A percentile compares a stretch with the other conserved stretches of the same genome.
Evolutionary conservation across 1,140 invertebrate species (phyloP).

Genomic region (Rhagoletis zephyria): DNA sequence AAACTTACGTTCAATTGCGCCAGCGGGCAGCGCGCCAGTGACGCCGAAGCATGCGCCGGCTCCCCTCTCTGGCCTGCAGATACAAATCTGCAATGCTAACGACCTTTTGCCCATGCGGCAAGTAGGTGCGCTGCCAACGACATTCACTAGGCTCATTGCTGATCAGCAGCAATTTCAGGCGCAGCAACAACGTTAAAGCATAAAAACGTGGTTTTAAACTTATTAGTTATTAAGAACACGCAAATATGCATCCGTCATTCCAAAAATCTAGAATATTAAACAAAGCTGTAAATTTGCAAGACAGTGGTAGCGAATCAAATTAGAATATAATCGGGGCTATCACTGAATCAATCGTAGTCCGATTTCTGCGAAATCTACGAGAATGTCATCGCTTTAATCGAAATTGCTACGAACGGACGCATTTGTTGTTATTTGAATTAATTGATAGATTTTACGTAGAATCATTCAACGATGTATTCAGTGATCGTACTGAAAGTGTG

Average conservation of each 20-base stretch:
- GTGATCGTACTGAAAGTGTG: no score
- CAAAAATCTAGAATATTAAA: not conserved
- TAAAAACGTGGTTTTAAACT: no score
- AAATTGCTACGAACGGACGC: no score
- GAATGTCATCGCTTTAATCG: no score
- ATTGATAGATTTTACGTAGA: no score
- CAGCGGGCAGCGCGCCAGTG: constrained; percentile 57
- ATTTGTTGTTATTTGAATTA: no score
- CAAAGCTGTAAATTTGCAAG: not conserved
- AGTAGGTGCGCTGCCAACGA: constrained; percentile 25
- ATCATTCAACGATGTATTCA: no score
- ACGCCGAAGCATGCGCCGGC: not conserved
- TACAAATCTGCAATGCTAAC: constrained; percentile 65
- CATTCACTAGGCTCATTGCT: constrained; percentile 51
- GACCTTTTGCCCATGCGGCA: constrained; percentile 66
- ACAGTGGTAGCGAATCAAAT: no score
- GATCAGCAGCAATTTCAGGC: not conserved
- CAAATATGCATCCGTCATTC: constrained; percentile 26
- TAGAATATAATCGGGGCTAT: no score
- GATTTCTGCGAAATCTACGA: no score
- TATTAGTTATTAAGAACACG: not conserved
- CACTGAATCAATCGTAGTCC: no score
- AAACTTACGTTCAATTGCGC: constrained; percentile 68
- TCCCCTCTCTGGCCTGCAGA: constrained; percentile 51
- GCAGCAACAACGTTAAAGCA: constrained; percentile 43